Conservation (phyloP, 2,113 vertebrate species). For the Tachycineta bicolor region DNA sequence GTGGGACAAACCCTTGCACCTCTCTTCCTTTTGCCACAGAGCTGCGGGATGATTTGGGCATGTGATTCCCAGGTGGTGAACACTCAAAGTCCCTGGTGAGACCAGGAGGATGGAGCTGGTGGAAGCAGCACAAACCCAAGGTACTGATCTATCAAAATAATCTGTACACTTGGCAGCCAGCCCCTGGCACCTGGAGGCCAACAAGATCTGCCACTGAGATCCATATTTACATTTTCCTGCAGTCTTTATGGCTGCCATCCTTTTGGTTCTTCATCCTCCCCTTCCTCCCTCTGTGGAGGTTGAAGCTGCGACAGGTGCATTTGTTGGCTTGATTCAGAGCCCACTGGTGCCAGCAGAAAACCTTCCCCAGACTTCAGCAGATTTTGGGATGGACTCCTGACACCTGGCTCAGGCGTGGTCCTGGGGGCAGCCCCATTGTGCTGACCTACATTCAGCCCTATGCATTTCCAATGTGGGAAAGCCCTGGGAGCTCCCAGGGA, state of each 20-base stretch:
- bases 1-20: not conserved
- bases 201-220: not conserved
- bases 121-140: not conserved
- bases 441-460: not conserved
- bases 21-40: not conserved
- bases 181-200: not conserved
- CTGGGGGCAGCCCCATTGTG: not conserved
- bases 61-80: not conserved
- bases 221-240: not conserved
- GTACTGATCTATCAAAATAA: not conserved
- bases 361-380: not conserved
- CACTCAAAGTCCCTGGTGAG: not conserved
- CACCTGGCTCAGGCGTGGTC: fast-evolving
- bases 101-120: not conserved
- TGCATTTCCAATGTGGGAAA: not conserved
- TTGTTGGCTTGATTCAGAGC: not conserved
- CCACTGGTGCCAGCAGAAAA: not conserved
- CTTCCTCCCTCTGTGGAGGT: not conserved
- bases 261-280: not conserved
- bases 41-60: not conserved
- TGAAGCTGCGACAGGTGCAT: not conserved
- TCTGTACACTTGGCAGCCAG: not conserved
- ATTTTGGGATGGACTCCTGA: not conserved
- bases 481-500: not conserved
- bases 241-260: not conserved